phyloP scores from a whole-genome alignment of 2,797 vertebrate genomes.

The Austrolebias charrua region DNA sequence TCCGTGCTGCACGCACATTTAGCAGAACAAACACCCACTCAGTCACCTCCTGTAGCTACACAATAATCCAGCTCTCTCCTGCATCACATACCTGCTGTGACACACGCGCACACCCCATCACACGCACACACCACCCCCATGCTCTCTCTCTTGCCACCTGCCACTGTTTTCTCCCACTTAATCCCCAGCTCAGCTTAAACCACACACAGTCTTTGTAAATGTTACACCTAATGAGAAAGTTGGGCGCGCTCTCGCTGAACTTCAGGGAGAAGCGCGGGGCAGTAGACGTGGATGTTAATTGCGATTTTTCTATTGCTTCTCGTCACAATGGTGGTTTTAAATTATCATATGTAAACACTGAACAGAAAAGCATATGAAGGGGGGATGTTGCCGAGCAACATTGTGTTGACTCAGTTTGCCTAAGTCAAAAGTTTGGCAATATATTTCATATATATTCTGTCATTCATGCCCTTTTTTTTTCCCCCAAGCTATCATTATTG shows the following conservation, averaged over 20 bases:
- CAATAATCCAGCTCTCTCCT: constrained; percentile 61
- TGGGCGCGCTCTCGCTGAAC: constrained; percentile 55
- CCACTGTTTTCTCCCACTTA: constrained; percentile 64
- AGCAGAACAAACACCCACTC: constrained; percentile 63
- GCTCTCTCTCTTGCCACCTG: constrained; percentile 64
- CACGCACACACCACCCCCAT: constrained; percentile 34
- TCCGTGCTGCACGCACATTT: constrained; percentile 47
- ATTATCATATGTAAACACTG: constrained; percentile 66
- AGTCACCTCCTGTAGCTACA: constrained; percentile 64
- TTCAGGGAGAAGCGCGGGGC: constrained; percentile 34
- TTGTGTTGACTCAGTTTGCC: constrained; percentile 56
- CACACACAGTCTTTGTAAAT: constrained; percentile 70
- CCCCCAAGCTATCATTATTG: constrained; percentile 48
- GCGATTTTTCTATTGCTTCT: constrained; percentile 41
- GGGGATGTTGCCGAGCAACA: constrained; percentile 70
- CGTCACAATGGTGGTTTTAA: constrained; percentile 45
- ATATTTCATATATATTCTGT: constrained; percentile 76
- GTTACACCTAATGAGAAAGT: constrained; percentile 75
- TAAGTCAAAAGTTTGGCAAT: constrained; percentile 49
- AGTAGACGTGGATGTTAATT: constrained; percentile 49
- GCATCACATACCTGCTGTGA: constrained; percentile 59
- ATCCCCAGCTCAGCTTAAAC: constrained; percentile 67
- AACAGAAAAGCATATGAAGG: constrained; percentile 53
- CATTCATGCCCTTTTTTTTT: constrained; percentile 61
- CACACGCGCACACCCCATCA: constrained; percentile 18